Evolutionary conservation across 2,113 vertebrate species (phyloP).

Genomic region (Hippolais icterina): DNA sequence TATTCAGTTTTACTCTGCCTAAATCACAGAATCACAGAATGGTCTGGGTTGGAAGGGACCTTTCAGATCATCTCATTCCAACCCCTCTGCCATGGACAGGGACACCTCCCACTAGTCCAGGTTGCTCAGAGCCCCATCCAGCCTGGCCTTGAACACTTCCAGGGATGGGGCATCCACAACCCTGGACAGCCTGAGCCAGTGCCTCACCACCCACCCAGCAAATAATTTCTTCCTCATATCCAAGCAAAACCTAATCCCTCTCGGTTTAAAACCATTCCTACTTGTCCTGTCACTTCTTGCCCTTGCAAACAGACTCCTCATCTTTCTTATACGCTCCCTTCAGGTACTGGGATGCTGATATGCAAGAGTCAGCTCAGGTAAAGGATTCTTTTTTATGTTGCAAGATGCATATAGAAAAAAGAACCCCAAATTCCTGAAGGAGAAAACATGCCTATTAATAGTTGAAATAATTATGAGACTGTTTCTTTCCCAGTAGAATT

Average conservation of each 20-base stretch:
- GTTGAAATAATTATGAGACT: not conserved
- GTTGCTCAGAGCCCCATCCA: not conserved
- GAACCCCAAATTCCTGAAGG: not conserved
- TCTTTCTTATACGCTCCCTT: not conserved
- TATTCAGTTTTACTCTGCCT: not conserved
- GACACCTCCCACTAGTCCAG: not conserved
- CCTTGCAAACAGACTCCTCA: not conserved
- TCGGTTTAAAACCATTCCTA: not conserved
- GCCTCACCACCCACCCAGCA: not conserved
- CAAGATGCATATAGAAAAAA: not conserved
- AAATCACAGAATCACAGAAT: not conserved
- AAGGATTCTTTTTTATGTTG: not conserved
- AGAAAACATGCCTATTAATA: not conserved
- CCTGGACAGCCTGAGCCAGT: not conserved
- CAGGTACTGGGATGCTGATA: not conserved
- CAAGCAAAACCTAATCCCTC: not conserved
- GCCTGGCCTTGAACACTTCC: not conserved
- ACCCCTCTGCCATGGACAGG: rapidly evolving
- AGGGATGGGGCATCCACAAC: not conserved
- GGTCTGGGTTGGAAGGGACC: not conserved
- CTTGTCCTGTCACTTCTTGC: too few species aligned
- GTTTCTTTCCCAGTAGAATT: not conserved
- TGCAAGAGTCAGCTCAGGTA: not conserved
- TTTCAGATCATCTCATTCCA: not conserved
- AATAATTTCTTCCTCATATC: not conserved